Evolutionary conservation across 2,888 invertebrate genomes (phyloP).

Genomic region (Theretra japonica): DNA sequence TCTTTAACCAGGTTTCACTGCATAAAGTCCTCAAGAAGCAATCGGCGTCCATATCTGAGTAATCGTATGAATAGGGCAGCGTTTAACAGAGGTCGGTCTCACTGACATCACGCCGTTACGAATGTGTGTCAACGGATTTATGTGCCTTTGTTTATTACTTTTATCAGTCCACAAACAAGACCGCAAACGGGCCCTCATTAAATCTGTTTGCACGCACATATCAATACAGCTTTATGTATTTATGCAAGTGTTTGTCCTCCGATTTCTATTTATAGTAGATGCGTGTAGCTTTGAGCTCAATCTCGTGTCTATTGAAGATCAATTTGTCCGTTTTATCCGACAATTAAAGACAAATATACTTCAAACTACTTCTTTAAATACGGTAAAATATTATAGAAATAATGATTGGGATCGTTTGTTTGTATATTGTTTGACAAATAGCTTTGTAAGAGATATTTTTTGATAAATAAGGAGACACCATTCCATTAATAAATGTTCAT

Average conservation of each 20-base stretch:
- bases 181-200: conserved; percentile 12
- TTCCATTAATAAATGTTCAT: no score
- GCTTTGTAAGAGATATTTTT: no score
- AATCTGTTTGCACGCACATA: conserved; percentile 19
- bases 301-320: conserved; percentile 10
- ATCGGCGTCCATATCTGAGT: conserved; percentile 5
- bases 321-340: neutral
- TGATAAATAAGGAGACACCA: no score
- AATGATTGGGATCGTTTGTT: no score
- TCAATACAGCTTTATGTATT: conserved; percentile 14
- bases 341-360: no score
- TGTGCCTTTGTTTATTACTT: conserved; percentile 23
- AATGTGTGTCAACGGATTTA: conserved; percentile 24
- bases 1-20: no score
- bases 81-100: conserved; percentile 12
- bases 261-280: conserved; percentile 22
- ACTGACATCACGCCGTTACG: neutral
- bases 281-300: neutral
- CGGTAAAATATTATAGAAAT: no score
- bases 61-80: conserved; percentile 20
- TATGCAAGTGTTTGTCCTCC: conserved; percentile 20
- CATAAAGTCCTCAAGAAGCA: no score
- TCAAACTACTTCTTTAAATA: no score
- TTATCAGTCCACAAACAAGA: conserved; percentile 21
- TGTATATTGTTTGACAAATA: no score